Base-by-base conservation (phyloP, 2,113 vertebrate species). In the Ctenomys sociabilis region DNA sequence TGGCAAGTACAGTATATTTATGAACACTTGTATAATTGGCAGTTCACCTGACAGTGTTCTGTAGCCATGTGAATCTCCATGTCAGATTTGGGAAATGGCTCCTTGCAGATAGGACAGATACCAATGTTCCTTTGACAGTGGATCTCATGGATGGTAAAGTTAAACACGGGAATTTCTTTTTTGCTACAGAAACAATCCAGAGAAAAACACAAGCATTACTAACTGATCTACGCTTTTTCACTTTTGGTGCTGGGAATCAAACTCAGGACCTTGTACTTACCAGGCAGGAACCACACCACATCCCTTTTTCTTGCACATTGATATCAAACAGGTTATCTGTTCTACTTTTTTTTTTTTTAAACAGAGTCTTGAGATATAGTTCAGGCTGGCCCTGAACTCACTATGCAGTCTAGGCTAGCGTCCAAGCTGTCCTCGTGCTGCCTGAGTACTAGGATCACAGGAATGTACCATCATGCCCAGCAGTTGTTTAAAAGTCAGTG, bases 91-190 rank as follows among this genome's bases (percentile, higher is more conserved):
- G 99, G 99, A 91, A 99, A 96, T 0, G 99, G 99, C 77, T 99
- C 99, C n/a, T 99, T 98, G 98, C 99, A 99, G 86, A 98, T 75
- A 8, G 98, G 98, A 82, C 99, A 99, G 0, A 99, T 96, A 37
- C 98, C 98, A 1, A 99, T 99, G 72, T 99, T 99, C 88, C 99
- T 98, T 32, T 98, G 98, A 93, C 99, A 99, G 98, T 99, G 99
- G 97, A 99, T 99, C 97, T 99, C 99, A 22, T 99, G 99, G 70
- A 99, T 99, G 49, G 99, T 99, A 95, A 99, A 99, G 92, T 99
- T 99, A 40, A 98, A 98, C 91, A 98, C 98, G n/a, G 99, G 99
- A 96, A 99, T 99, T 52, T 99, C 98, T 96, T 99, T 99, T 97
- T 99, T 99, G 98, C 99, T 99, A 90, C 0, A 82, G 91, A 98